Percentiles rank a stretch among this genome's conserved stretches.
Evolutionary conservation across 2,113 vertebrate genomes (phyloP).

Genomic region (Nothobranchius kuhntae): DNA sequence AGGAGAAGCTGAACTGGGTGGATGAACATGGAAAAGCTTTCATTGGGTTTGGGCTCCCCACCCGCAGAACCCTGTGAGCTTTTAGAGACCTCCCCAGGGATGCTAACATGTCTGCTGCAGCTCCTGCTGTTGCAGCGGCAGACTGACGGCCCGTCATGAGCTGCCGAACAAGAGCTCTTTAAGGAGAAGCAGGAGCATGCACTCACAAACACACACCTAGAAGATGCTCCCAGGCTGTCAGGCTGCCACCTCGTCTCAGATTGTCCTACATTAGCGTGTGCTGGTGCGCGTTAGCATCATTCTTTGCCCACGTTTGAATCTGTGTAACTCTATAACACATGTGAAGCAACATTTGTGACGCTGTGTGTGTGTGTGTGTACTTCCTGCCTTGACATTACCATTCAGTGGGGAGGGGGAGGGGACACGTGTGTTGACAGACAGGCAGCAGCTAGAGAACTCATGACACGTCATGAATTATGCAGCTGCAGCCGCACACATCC

Average conservation of each 20-base stretch:
- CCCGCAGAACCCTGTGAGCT: conserved; percentile 64
- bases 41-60: conserved; percentile 59
- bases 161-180: conserved; percentile 37
- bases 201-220: background rate
- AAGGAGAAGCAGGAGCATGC: conserved; percentile 14
- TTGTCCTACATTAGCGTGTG: conserved; percentile 1
- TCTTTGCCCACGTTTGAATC: background rate
- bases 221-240: conserved; percentile 17
- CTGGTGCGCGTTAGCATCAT: background rate
- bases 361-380: conserved; percentile 13
- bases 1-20: conserved; percentile 47
- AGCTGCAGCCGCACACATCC: conserved; percentile 50
- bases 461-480: conserved; percentile 74
- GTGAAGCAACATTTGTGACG: background rate
- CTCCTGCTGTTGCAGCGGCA: conserved; percentile 41
- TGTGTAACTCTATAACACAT: background rate
- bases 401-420: conserved; percentile 48
- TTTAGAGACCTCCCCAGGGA: conserved; percentile 71
- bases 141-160: conserved; percentile 67
- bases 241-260: conserved; percentile 1
- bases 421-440: conserved; percentile 60
- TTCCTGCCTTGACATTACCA: conserved; percentile 50
- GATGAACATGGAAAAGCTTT: conserved; percentile 82
- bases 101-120: conserved; percentile 39
- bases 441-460: conserved; percentile 57